These are phyloP conservation scores for Brachionus asplanchnoidis DNA, from an alignment of 1,140 invertebrate genomes.

Conservation along the genomic window DNA sequence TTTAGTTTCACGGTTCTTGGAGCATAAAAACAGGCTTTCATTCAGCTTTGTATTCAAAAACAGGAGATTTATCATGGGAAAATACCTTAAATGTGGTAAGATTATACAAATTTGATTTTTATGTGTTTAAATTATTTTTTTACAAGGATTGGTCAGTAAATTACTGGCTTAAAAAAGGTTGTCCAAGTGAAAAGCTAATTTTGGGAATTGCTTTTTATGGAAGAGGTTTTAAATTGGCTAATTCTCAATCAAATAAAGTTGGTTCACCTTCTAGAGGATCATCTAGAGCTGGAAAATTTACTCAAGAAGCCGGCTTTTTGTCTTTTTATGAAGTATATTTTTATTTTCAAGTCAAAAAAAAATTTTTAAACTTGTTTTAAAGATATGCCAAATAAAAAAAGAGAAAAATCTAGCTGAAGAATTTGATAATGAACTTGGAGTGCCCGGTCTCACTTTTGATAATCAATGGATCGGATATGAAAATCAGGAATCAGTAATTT, in stretches of 20 bases:
- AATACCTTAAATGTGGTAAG: slow-evolving; percentile 43
- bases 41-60: slow-evolving; percentile 20
- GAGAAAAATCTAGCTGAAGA: slow-evolving; percentile 54
- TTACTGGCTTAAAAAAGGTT: slow-evolving; percentile 69
- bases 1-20: slow-evolving; percentile 48
- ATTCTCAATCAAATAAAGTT: not conserved
- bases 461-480: slow-evolving; percentile 91
- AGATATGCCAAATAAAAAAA: not conserved
- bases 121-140: slow-evolving; percentile 80
- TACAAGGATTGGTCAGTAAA: slow-evolving; percentile 39
- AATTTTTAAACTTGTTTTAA: slow-evolving; percentile 53
- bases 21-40: slow-evolving; percentile 26
- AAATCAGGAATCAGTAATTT: slow-evolving; percentile 59
- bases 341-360: not conserved
- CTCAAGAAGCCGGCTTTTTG: slow-evolving; percentile 80
- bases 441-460: slow-evolving; percentile 69
- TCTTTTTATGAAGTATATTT: slow-evolving; percentile 73
- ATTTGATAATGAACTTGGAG: slow-evolving; percentile 64
- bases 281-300: slow-evolving; percentile 60
- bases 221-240: slow-evolving; percentile 70
- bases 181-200: slow-evolving; percentile 70
- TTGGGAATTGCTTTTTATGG: slow-evolving; percentile 80
- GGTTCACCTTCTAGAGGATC: slow-evolving; percentile 1
- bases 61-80: not conserved
- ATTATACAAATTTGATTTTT: slow-evolving; percentile 53